A percentile compares a stretch with the other conserved stretches of the same genome.
phyloP scores from a whole-genome alignment of 2,888 invertebrate species.

The Drosophila paramelanica region DNA sequence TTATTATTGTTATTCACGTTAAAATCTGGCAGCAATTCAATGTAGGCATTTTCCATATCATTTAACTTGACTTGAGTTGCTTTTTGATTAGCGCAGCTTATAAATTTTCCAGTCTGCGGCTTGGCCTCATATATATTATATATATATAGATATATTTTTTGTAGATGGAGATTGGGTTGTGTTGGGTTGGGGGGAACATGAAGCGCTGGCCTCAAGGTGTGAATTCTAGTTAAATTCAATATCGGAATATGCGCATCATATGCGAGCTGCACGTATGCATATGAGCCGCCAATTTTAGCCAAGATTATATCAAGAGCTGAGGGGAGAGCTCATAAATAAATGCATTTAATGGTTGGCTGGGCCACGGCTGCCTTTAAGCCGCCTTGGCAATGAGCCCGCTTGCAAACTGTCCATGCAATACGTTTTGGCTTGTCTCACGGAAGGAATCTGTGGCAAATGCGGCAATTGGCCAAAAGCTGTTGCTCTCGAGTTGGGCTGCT shows the following conservation, averaged over 20 bases:
- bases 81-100: constrained; percentile 4
- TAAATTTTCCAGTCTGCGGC: constrained; percentile 11
- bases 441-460: constrained; percentile 71
- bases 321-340: constrained; percentile 74
- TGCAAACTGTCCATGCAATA: constrained; percentile 48
- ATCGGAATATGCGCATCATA: constrained; percentile 71
- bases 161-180: too few relatives aligned
- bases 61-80: constrained; percentile 20
- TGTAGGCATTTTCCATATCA: constrained; percentile 29
- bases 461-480: constrained; percentile 38
- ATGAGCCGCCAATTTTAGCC: constrained; percentile 71
- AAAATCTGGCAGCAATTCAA: background rate
- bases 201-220: constrained; percentile 64
- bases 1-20: background rate
- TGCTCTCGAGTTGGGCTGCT: background rate
- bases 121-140: constrained; percentile 5
- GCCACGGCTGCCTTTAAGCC: constrained; percentile 7
- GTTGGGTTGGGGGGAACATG: background rate
- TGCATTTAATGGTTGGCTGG: constrained; percentile 75
- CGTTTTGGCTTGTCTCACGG: constrained; percentile 73
- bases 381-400: constrained; percentile 33
- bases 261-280: constrained; percentile 55
- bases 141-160: too few relatives aligned
- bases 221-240: constrained; percentile 80
- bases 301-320: constrained; percentile 65